Evolutionary conservation across 1,140 invertebrate genomes (phyloP).

Genomic region (Trichoplusia ni): DNA sequence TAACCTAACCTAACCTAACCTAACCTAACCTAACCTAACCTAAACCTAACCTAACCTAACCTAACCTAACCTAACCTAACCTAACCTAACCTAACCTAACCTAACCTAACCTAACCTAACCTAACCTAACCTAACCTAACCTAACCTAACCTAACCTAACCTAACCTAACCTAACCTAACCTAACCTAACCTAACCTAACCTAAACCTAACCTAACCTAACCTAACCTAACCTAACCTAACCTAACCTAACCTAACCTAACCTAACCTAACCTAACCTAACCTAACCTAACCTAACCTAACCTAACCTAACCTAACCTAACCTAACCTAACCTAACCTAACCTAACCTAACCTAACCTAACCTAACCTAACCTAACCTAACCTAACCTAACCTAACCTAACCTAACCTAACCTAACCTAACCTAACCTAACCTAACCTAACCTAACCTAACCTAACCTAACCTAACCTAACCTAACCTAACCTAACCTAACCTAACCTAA

Average conservation of each 20-base stretch:
- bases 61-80: conserved; percentile 1
- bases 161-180: conserved; percentile 1
- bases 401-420: conserved; percentile 1
- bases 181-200: conserved; percentile 1
- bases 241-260: background rate
- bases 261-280: conserved; percentile 1
- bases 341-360: conserved; percentile 53
- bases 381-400: conserved; percentile 1
- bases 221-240: conserved; percentile 1
- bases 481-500: conserved; percentile 1
- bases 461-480: conserved; percentile 1
- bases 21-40: conserved; percentile 1
- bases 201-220: conserved; percentile 1
- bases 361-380: conserved; percentile 54
- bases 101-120: conserved; percentile 1
- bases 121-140: conserved; percentile 1
- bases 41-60: conserved; percentile 1
- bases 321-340: conserved; percentile 37
- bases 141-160: conserved; percentile 1
- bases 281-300: conserved; percentile 1
- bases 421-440: conserved; percentile 1
- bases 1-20: conserved; percentile 1
- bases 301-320: conserved; percentile 1
- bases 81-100: conserved; percentile 1
- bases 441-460: conserved; percentile 1